phyloP scores from a whole-genome alignment of 2,888 invertebrate species.

The Saturnia japonica region DNA sequence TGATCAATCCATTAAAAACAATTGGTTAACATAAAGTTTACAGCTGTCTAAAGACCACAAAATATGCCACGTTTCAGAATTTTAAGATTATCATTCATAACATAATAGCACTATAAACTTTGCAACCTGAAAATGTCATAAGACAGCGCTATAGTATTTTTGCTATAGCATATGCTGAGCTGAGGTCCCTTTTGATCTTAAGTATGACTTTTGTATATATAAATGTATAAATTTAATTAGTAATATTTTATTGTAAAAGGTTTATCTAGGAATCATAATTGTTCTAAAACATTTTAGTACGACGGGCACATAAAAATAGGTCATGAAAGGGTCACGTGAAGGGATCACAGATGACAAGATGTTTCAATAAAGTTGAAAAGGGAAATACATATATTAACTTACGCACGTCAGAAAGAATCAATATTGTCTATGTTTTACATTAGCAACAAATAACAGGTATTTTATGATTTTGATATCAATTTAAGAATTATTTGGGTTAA shows the following conservation, averaged over 20 bases:
- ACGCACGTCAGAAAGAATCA: not conserved
- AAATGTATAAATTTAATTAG: too few relatives aligned
- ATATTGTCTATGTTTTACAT: not conserved
- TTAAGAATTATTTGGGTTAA: not conserved
- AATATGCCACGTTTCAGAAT: too few relatives aligned
- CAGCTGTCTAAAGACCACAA: too few relatives aligned
- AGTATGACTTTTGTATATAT: too few relatives aligned
- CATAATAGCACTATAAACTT: too few relatives aligned
- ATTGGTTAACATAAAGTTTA: too few relatives aligned
- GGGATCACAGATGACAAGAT: not conserved
- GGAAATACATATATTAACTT: not conserved
- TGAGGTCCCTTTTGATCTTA: too few relatives aligned
- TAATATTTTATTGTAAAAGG: too few relatives aligned
- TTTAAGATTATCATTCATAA: too few relatives aligned
- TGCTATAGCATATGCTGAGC: too few relatives aligned
- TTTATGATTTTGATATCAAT: not conserved
- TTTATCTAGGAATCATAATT: not conserved
- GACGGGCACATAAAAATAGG: not conserved
- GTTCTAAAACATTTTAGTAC: not conserved
- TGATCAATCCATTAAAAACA: too few relatives aligned
- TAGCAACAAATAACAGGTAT: not conserved
- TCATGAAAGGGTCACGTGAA: not conserved
- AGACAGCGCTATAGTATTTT: too few relatives aligned
- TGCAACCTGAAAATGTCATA: not conserved
- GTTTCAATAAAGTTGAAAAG: not conserved